phyloP scores from a whole-genome alignment of 2,888 invertebrate genomes.

The Ypsolopha scabrella region DNA sequence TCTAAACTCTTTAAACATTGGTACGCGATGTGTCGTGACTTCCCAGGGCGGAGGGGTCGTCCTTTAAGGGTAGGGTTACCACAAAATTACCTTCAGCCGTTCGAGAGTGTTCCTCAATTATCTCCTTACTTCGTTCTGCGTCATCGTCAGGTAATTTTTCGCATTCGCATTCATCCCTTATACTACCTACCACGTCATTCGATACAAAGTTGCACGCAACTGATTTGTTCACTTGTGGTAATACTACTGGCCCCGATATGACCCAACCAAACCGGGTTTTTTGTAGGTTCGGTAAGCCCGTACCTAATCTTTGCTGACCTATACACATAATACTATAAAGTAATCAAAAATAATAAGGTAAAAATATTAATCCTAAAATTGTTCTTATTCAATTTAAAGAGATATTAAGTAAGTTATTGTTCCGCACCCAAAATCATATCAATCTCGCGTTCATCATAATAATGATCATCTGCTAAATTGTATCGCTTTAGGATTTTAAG shows the following conservation, averaged over 20 bases:
- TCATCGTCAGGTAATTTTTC: too few relatives aligned
- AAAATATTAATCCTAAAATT: too few relatives aligned
- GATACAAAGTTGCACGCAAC: too few relatives aligned
- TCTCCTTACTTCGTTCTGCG: not conserved
- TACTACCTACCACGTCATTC: too few relatives aligned
- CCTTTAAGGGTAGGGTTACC: not conserved
- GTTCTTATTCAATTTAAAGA: too few relatives aligned
- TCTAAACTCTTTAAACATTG: not conserved
- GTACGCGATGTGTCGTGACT: not conserved
- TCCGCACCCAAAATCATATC: slow-evolving; percentile 8
- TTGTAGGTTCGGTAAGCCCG: slow-evolving; percentile 6
- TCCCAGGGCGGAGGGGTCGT: not conserved
- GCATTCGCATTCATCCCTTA: too few relatives aligned
- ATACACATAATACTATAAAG: slow-evolving; percentile 7
- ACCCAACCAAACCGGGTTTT: slow-evolving; percentile 7
- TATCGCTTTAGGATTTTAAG: too few relatives aligned
- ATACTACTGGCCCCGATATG: slow-evolving; percentile 6
- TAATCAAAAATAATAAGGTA: too few relatives aligned
- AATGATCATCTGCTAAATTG: too few relatives aligned
- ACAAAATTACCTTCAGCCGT: not conserved
- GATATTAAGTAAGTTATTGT: too few relatives aligned
- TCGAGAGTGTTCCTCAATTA: not conserved
- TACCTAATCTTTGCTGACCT: slow-evolving; percentile 5
- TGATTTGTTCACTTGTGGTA: not conserved
- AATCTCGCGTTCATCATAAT: too few relatives aligned